Evolutionary conservation across 2,797 vertebrate genomes (phyloP).

Genomic region (Miichthys miiuy): DNA sequence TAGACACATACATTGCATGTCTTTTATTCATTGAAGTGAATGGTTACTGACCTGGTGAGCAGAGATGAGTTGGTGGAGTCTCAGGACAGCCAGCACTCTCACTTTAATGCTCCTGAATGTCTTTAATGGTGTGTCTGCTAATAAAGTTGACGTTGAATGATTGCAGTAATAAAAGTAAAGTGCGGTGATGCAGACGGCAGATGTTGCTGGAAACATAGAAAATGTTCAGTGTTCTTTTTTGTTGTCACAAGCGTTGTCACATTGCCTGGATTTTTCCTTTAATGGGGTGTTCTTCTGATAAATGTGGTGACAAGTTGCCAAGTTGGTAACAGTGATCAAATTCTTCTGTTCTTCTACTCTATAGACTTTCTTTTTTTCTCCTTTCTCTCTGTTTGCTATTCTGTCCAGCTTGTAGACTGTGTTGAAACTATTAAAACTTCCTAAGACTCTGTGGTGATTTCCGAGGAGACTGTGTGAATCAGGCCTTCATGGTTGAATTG

Average conservation of each 20-base stretch:
- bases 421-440: background rate
- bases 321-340: background rate
- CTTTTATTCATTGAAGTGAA: background rate
- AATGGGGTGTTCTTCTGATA: background rate
- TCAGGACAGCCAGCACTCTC: conserved; percentile 12
- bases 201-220: conserved; percentile 35
- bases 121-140: conserved; percentile 31
- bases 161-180: conserved; percentile 32
- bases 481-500: too few species aligned
- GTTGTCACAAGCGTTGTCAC: background rate
- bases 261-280: conserved; percentile 10
- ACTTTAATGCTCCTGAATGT: conserved; percentile 9
- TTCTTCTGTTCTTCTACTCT: background rate
- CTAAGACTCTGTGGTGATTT: background rate
- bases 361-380: background rate
- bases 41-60: conserved; percentile 13
- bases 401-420: background rate
- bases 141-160: conserved; percentile 55
- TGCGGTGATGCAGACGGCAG: conserved; percentile 45
- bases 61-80: conserved; percentile 12
- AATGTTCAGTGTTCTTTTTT: conserved; percentile 9
- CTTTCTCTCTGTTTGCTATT: background rate
- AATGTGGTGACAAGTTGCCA: background rate
- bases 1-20: background rate
- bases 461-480: too few species aligned